A percentile compares a stretch with the other conserved stretches of the same genome.
Conservation (phyloP, 2,797 vertebrate genomes). For the Delichon dasypus region DNA sequence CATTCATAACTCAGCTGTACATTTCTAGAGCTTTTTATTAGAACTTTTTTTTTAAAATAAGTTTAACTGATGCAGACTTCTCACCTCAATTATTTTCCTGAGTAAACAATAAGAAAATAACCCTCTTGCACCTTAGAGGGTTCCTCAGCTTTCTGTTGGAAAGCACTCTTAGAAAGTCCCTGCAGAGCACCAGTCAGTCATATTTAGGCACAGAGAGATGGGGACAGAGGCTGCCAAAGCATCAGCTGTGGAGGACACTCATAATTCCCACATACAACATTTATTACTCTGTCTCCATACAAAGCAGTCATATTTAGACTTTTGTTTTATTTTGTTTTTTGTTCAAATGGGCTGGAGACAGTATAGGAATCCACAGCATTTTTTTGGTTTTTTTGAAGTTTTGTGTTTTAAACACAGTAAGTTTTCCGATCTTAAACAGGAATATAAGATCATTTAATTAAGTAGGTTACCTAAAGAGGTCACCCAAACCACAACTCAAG, state of each 20-base stretch:
- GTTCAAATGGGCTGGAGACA: not conserved
- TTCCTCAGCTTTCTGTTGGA: not conserved
- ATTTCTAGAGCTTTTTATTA: not conserved
- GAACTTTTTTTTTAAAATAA: too few species aligned
- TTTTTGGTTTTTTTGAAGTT: not conserved
- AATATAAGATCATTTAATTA: not conserved
- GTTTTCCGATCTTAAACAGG: not conserved
- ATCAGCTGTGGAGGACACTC: rapidly evolving
- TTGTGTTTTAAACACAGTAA: not conserved
- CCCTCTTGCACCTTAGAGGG: not conserved
- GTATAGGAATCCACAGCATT: not conserved
- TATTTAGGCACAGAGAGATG: not conserved
- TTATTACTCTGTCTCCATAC: not conserved
- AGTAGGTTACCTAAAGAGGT: not conserved
- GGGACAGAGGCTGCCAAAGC: not conserved
- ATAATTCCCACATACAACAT: not conserved
- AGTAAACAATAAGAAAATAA: not conserved
- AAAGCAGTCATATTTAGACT: not conserved
- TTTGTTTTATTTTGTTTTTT: too few species aligned
- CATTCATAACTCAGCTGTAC: not conserved
- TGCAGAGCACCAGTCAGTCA: not conserved
- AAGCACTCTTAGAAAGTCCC: not conserved
- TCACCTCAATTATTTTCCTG: not conserved
- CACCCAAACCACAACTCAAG: not conserved
- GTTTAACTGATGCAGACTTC: not conserved